Base-by-base conservation (phyloP, 2,797 vertebrate genomes). In the Pelochelys cantorii region DNA sequence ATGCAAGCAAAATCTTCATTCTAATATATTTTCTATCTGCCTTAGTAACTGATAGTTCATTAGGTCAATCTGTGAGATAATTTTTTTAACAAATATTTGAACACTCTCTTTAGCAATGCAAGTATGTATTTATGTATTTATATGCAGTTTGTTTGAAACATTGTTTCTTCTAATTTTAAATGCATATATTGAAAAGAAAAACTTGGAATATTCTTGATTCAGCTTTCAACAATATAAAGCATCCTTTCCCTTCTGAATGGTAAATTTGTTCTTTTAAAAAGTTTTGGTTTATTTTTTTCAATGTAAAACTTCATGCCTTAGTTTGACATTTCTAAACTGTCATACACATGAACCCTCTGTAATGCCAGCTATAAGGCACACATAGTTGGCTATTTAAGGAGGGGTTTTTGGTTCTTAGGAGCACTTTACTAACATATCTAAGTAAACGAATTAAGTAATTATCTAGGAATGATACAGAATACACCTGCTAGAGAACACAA, bases 1-100 rank as follows among this genome's bases (percentile, higher is more conserved):
- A 93, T 75, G 8, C 3, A 54, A 92, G 56, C 83, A 37, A 93
- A 91, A 31, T 80, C 18, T 88, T 91, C 20, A 68, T 87, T 91
- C 91, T 79, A 53, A 92, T 92, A 88, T 93, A 65, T 95, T 93
- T 94, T 11, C 0, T 90, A 59, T 77, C 65, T 94, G 57, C 52
- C 93, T 75, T 0, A 31, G 53, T 81, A 18, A 86, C 18, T 42
- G 60, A 88, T 31, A 85, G 56, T 88, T 95, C 37, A 62, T 86
- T 0, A 0, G n/a, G 17, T 31, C 23, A 60, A 55, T 42, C 29
- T 93, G 83, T 84, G 62, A 87, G 55, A 85, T 37, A 79, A 90
- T 29, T 29, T 18, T 10, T 79, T 60, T 79, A 34, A 81, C 62
- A 89, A 68, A 0, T 54, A 54, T 55, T n/a, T 91, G 34, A 65